Base-by-base conservation (phyloP, 92 coral and sea anemone genomes). In the Palythoa grandiflora region DNA sequence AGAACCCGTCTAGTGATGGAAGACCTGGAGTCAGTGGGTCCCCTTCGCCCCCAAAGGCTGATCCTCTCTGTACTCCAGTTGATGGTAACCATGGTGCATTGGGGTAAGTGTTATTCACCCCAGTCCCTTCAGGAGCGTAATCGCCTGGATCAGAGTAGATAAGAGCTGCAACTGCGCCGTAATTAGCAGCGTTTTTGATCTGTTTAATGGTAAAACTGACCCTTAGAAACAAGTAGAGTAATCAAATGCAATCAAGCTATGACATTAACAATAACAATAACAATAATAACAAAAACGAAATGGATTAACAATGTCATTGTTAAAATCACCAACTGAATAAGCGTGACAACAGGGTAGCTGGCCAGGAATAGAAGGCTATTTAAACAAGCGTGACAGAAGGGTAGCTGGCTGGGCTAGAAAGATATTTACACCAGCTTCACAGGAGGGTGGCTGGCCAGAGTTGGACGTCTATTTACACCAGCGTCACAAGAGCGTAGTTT, bases 1-100 rank as follows among this genome's bases (percentile, higher is more conserved):
- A 95, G 92, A 95, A 91, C 38, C 98, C 98, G 68, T 91, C 88
- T 12, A 91, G 75, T 48, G 98, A 88, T 17, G 98, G 98, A 14
- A 90, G 84, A 4, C 95, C 98, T 11, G 98, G 98, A 54, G 98
- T 96, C 73, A 93, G 95, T 16, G 98, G 98, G 87, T 96, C 98
- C 38, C 98, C 98, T 9, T 36, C 70, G 4, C 90, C 96, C 0
- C 89, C 91, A 44, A 75, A 96, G 50, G 95, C 75, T 1, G 98
- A 90, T 9, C 98, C 98, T 66, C 98, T 84, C 65, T 96, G 98
- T 9, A 90, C 96, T 40, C 96, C 98, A 48, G 92, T 93, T 36
- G 96, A 73, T 19, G 98, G 96, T 28, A 96, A 90, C 93, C 95
- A 96, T 28, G 96, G 94, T 1, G 95, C 89, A 63, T 94, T 79